Evolutionary conservation across 2,797 vertebrate genomes (phyloP).

Genomic region (Diplodus puntazzo): DNA sequence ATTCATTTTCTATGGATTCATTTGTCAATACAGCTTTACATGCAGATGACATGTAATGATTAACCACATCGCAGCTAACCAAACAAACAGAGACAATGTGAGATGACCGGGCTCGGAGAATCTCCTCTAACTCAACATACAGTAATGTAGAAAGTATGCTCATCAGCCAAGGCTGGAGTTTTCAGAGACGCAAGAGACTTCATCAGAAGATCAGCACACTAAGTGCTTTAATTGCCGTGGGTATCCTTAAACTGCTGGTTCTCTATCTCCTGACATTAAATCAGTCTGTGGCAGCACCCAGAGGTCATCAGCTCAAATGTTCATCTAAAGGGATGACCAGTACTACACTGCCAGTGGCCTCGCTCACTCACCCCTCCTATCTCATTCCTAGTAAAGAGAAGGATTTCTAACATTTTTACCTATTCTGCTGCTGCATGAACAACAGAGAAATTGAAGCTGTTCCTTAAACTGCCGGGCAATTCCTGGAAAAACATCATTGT

Average conservation of each 20-base stretch:
- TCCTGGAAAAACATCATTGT: slow-evolving; percentile 39
- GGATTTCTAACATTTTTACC: slow-evolving; percentile 38
- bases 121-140: background rate
- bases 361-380: background rate
- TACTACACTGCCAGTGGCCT: background rate
- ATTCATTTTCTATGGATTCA: no score
- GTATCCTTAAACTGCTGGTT: background rate
- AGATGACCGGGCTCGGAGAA: background rate
- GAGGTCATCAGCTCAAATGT: background rate
- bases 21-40: no score
- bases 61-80: background rate
- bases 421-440: slow-evolving; percentile 34
- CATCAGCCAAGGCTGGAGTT: slow-evolving; percentile 17
- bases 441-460: slow-evolving; percentile 47
- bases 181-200: slow-evolving; percentile 1
- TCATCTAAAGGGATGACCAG: slow-evolving; percentile 8
- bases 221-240: background rate
- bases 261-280: background rate
- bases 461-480: slow-evolving; percentile 53
- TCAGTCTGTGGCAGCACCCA: slow-evolving; percentile 4
- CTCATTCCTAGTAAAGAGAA: background rate
- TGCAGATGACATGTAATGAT: slow-evolving; percentile 7
- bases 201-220: slow-evolving; percentile 22
- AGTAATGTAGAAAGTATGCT: slow-evolving; percentile 16
- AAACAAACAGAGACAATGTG: background rate